Base-by-base conservation (phyloP, 2,113 vertebrate species). In the Hippoglossus stenolepis region DNA sequence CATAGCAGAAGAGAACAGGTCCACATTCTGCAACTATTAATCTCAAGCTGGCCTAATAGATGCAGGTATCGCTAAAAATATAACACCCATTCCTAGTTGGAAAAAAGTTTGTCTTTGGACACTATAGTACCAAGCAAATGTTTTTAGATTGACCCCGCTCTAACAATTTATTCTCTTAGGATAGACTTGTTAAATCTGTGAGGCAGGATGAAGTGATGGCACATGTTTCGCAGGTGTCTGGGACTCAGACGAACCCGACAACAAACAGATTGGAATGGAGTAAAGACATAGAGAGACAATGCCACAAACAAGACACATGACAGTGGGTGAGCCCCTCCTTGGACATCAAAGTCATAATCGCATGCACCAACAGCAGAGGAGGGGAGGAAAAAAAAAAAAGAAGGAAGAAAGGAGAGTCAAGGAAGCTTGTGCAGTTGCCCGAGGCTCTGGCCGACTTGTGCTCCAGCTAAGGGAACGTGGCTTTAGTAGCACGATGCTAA, bases 401-500 rank as follows among this genome's bases (percentile, higher is more conserved):
- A 79, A 86, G 79, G 68, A 89, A 91, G 94, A 94, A 94, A 95
- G 94, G 94, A 94, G 93, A 95, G 94, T 94, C 93, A 94, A 94
- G 91, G 90, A 94, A 94, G 94, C 94, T 90, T 94, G 94, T 94
- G 94, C 93, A 93, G 93, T 95, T 95, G 94, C 94, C 94, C 88
- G 94, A 94, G 93, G 94, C 93, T 90, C 92, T 92, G 94, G 93
- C 92, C 86, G 86, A 91, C 87, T 89, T 90, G 89, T 87, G 92
- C 89, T 93, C 90, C 91, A 90, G 87, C 93, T 92, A 92, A 89
- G 87, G 90, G 88, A 93, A 90, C 84, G 83, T 88, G 75, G 91
- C 91, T 89, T 90, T 91, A 83, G 89, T 89, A 92, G 92, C 86
- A 83, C 84, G 61, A 85, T 84, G 82, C 87, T 90, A 87, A 77